Evolutionary conservation across 2,113 vertebrate genomes (phyloP), one percentile per base, ranked within the genome.

Genomic region (Psammodynastes pulverulentus): DNA sequence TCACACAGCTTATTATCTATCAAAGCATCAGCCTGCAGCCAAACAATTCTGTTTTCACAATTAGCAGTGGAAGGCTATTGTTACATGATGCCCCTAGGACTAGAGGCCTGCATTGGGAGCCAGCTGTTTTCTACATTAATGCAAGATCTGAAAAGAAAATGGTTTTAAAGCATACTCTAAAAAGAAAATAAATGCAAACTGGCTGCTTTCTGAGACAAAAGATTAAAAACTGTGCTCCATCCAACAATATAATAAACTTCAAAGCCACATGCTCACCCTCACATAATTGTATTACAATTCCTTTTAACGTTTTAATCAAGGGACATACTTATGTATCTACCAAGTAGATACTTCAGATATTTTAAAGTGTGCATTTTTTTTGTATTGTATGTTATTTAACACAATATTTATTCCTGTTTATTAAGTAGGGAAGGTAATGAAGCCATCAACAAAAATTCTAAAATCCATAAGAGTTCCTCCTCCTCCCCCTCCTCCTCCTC

Each of bases 21-120:
- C 96, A 95, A 96, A 90, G 93, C 95, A 95, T 96, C 93, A 94
- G 93, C 88, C 96, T 93, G 96, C 91, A 95, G 92, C 95, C 84
- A 92, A 84, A 93, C 93, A 93, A 54, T 92, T 96, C 96, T 94
- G 54, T 94, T 93, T 94, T 96, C 90, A 95, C 95, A 94, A 93
- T 96, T 94, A 95, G 51, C 21, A 89, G 90, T 94, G 90, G 92
- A 95, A 94, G 92, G 94, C 95, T 94, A 95, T 95, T 95, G 95
- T 96, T 8, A 0, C 95, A 95, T 92, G 92, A 95, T 94, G 93
- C 89, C 93, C 94, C 95, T 92, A 86, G 94, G 94, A 89, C 93
- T 93, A 95, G 88, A 19, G 90, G 93, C 67, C 88, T 90, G 89
- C 86, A 86, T 85, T 91, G 93, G 46, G 5, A 89, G 43, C 92